These are phyloP conservation scores for Cynaeus angustus DNA, from an alignment of 2,888 invertebrate genomes.

Conservation along the genomic window DNA sequence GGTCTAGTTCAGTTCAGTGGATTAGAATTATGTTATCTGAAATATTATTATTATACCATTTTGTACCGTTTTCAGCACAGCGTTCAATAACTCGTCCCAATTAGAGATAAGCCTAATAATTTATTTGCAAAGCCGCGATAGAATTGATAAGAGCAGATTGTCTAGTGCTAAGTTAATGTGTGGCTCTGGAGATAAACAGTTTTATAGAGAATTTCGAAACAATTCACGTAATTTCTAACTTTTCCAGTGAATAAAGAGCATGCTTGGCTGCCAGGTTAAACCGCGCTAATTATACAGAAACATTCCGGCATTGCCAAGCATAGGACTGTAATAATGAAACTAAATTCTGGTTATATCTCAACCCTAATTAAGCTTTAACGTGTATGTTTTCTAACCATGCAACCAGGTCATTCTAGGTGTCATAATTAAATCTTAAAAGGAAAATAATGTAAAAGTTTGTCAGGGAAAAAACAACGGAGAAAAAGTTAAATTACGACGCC, in stretches of 20 bases:
- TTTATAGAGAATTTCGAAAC: slow-evolving; percentile 55
- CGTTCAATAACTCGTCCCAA: slow-evolving; percentile 9
- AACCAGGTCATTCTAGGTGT: background rate
- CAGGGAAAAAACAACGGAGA: background rate
- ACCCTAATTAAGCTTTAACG: slow-evolving; percentile 34
- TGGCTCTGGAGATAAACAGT: slow-evolving; percentile 53
- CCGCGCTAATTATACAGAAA: slow-evolving; percentile 52
- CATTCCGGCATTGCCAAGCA: slow-evolving; percentile 50
- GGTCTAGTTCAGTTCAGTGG: no score
- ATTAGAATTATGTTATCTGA: no score
- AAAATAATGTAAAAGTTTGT: slow-evolving; percentile 14
- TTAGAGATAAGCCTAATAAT: slow-evolving; percentile 19
- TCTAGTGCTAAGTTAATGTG: slow-evolving; percentile 41
- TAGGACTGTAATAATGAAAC: slow-evolving; percentile 49
- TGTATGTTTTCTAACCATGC: slow-evolving; percentile 12
- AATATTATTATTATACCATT: no score
- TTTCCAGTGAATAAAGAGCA: slow-evolving; percentile 53
- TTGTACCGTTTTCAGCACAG: slow-evolving; percentile 1
- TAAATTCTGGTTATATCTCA: slow-evolving; percentile 51
- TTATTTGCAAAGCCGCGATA: slow-evolving; percentile 20
- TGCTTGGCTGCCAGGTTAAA: slow-evolving; percentile 52
- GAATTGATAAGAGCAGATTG: slow-evolving; percentile 36
- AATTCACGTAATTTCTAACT: slow-evolving; percentile 55
- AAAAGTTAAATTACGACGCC: slow-evolving; percentile 12
- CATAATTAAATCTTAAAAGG: slow-evolving; percentile 10